Evolutionary conservation across 2,797 vertebrate genomes (phyloP).

Genomic region (Enoplosus armatus): DNA sequence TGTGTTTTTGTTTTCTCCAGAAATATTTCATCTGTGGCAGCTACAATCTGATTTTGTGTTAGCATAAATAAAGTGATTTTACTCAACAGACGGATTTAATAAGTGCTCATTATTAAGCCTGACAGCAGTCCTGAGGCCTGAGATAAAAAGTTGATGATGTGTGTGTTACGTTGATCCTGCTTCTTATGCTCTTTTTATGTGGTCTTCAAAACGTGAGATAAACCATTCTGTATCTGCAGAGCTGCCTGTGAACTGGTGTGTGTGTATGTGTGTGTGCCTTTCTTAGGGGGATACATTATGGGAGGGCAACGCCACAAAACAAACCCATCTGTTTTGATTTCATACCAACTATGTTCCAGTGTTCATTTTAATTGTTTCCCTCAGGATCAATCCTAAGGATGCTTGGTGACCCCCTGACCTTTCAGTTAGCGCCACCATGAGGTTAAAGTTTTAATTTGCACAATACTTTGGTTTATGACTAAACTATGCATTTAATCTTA

Average conservation of each 20-base stretch:
- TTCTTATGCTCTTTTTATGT: slow-evolving; percentile 63
- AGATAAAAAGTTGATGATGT: slow-evolving; percentile 56
- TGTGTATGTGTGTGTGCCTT: slow-evolving; percentile 16
- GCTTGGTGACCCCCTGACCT: no score
- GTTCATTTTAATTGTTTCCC: no score
- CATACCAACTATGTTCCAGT: neutral
- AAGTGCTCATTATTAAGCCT: slow-evolving; percentile 62
- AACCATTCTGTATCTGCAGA: slow-evolving; percentile 31
- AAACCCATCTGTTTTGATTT: neutral
- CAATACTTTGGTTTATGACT: no score
- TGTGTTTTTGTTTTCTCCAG: slow-evolving; percentile 53
- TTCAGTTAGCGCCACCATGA: no score
- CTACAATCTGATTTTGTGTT: slow-evolving; percentile 55
- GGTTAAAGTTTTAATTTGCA: no score
- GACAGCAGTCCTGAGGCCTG: slow-evolving; percentile 52
- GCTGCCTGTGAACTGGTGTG: slow-evolving; percentile 16
- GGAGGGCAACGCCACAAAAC: neutral
- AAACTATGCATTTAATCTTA: neutral
- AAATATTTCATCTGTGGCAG: slow-evolving; percentile 64
- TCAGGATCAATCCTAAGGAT: no score
- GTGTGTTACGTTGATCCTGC: slow-evolving; percentile 46
- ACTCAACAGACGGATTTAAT: slow-evolving; percentile 51
- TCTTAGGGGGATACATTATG: neutral
- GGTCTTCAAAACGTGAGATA: slow-evolving; percentile 47
- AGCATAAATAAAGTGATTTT: slow-evolving; percentile 53